Conservation (phyloP, 2,113 vertebrate genomes). For the Neofelis nebulosa region DNA sequence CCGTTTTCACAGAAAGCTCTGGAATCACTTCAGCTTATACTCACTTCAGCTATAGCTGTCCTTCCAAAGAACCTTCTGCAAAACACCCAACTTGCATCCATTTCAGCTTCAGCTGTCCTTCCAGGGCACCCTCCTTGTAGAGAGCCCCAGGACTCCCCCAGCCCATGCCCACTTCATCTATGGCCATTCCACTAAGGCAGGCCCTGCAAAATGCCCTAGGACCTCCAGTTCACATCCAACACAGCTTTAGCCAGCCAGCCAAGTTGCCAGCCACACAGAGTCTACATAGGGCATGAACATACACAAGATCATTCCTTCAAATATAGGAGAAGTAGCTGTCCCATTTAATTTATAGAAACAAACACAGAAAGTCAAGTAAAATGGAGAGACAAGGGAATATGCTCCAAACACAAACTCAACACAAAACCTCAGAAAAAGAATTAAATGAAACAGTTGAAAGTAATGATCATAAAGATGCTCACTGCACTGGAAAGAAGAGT, state of each 20-base stretch:
- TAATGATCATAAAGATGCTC: neutral
- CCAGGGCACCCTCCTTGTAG: neutral
- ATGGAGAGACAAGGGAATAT: neutral
- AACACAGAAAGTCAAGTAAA: neutral
- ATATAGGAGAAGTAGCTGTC: neutral
- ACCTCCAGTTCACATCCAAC: neutral
- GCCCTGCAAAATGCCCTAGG: neutral
- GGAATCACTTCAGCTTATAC: neutral
- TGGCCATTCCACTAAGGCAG: neutral
- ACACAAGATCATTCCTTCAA: neutral
- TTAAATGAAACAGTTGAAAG: neutral
- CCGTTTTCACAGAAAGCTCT: neutral
- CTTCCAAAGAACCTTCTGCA: neutral
- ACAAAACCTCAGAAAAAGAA: neutral
- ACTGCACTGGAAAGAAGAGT: neutral
- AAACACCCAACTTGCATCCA: neutral
- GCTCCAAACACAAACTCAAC: neutral
- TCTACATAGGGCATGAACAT: neutral
- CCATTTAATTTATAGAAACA: neutral
- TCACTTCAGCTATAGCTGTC: neutral
- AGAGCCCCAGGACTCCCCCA: neutral
- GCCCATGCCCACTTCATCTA: neutral
- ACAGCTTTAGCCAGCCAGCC: neutral
- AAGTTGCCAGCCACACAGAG: neutral
- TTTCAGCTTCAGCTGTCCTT: neutral